Percentiles rank a stretch among this genome's conserved stretches.
Conservation (phyloP, 2,888 invertebrate species). For the Parascotia fuliginaria region DNA sequence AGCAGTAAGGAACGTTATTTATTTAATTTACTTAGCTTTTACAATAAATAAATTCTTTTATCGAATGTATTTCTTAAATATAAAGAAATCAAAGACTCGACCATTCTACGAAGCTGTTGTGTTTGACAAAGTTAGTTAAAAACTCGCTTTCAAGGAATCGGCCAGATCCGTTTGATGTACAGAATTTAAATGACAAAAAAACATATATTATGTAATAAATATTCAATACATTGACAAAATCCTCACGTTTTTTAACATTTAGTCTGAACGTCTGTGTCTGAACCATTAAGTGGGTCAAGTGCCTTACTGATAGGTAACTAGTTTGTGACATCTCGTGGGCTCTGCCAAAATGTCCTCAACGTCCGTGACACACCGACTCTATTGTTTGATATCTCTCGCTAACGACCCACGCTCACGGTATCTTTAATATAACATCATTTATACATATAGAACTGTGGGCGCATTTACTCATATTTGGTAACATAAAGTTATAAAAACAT, state of each 20-base stretch:
- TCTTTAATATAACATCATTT: conserved; percentile 31
- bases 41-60: too few relatives aligned
- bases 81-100: background rate
- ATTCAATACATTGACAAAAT: conserved; percentile 31
- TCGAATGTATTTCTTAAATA: background rate
- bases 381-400: conserved; percentile 34
- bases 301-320: conserved; percentile 22
- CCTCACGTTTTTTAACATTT: conserved; percentile 38
- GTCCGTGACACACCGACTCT: conserved; percentile 40
- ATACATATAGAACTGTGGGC: conserved; percentile 16
- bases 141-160: conserved; percentile 13
- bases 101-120: background rate
- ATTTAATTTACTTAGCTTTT: too few relatives aligned
- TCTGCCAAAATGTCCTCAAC: conserved; percentile 31
- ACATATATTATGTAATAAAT: background rate
- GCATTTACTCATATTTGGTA: conserved; percentile 30
- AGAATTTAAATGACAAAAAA: conserved; percentile 23
- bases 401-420: conserved; percentile 39
- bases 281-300: conserved; percentile 37
- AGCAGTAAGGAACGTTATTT: too few relatives aligned
- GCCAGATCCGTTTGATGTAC: conserved; percentile 4
- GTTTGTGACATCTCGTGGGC: conserved; percentile 25
- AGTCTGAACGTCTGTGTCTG: conserved; percentile 14
- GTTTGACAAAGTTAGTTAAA: conserved; percentile 4
- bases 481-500: too few relatives aligned